Percentiles rank a stretch among this genome's conserved stretches.
These are phyloP conservation scores for Ceramica pisi DNA, from an alignment of 2,888 invertebrate species.

Conservation along the genomic window DNA sequence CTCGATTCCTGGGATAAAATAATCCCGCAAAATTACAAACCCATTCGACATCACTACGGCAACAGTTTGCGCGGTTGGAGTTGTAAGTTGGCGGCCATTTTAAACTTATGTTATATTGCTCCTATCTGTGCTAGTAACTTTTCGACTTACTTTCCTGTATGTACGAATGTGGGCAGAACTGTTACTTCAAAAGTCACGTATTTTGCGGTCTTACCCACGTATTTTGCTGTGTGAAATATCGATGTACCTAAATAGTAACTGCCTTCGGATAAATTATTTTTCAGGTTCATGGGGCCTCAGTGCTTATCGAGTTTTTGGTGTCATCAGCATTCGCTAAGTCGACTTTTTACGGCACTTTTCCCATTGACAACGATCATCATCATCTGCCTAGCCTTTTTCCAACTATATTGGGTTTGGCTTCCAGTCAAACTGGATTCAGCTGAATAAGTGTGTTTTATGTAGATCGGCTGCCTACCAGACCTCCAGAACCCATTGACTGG, in stretches of 20 bases:
- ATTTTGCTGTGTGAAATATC: conserved; percentile 14
- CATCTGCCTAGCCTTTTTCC: no score
- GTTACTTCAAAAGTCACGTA: conserved; percentile 15
- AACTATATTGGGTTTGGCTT: no score
- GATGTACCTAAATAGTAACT: not conserved
- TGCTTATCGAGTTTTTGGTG: no score
- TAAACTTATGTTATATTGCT: conserved; percentile 69
- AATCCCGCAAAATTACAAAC: not conserved
- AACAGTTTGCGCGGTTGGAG: conserved; percentile 53
- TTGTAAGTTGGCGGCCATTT: conserved; percentile 63
- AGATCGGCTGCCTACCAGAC: no score
- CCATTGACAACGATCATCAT: no score
- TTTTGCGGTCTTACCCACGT: conserved; percentile 2
- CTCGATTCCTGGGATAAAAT: conserved; percentile 2
- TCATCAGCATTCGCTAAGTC: no score
- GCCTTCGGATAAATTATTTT: no score
- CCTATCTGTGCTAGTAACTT: conserved; percentile 54
- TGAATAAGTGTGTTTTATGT: no score
- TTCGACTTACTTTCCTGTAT: conserved; percentile 26
- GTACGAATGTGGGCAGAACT: conserved; percentile 31
- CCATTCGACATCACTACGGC: conserved; percentile 40
- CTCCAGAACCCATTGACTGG: no score
- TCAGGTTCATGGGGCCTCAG: no score
- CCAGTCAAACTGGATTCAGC: no score
- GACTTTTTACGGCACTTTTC: no score